Evolutionary conservation across 2,888 invertebrate genomes (phyloP).

Genomic region (Habroteleia sp.): DNA sequence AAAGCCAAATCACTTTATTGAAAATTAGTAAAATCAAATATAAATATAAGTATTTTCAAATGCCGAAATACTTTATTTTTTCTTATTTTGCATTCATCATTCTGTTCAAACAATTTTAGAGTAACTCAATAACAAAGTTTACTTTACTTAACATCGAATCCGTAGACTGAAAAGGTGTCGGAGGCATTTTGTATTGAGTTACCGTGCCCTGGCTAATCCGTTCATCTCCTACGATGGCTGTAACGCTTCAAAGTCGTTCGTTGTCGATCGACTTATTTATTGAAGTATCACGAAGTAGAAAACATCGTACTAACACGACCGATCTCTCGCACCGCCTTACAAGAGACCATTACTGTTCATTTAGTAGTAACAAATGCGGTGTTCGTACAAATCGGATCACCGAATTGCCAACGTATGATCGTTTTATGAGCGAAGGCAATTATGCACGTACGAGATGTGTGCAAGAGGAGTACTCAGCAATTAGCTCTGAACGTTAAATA

Average conservation of each 20-base stretch:
- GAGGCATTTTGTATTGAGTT: constrained; percentile 21
- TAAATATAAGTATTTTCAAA: background rate
- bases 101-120: constrained; percentile 15
- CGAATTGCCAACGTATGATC: constrained; percentile 10
- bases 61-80: background rate
- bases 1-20: too few species aligned
- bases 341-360: constrained; percentile 57
- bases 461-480: constrained; percentile 33
- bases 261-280: constrained; percentile 31
- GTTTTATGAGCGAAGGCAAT: constrained; percentile 7
- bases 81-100: constrained; percentile 4
- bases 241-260: constrained; percentile 2
- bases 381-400: constrained; percentile 16
- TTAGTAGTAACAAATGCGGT: constrained; percentile 42
- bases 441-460: constrained; percentile 5
- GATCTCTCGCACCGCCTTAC: constrained; percentile 54
- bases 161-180: constrained; percentile 10
- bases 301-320: constrained; percentile 42
- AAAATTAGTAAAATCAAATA: too few species aligned
- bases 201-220: constrained; percentile 21
- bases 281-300: constrained; percentile 35
- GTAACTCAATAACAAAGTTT: constrained; percentile 21
- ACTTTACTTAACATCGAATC: constrained; percentile 7
- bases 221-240: constrained; percentile 19
- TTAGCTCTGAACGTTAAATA: background rate